phyloP scores from a whole-genome alignment of 2,113 vertebrate genomes.

The Otus sunia region DNA sequence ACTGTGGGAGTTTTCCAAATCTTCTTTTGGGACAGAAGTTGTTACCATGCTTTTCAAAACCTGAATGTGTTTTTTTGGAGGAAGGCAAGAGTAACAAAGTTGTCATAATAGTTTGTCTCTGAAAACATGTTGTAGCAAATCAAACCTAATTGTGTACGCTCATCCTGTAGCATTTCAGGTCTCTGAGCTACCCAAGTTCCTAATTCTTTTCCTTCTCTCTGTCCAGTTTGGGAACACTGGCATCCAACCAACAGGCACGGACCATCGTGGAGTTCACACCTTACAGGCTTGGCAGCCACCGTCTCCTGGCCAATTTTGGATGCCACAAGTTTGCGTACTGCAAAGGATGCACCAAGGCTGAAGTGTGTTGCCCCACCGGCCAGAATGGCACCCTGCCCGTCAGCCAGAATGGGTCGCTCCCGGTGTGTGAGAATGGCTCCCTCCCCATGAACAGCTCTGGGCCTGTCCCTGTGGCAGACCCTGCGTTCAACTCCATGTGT shows the following conservation, averaged over 20 bases:
- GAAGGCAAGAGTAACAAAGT: not conserved
- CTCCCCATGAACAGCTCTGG: not conserved
- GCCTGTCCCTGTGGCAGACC: not conserved
- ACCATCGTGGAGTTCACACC: slow-evolving; percentile 25
- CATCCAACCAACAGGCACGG: slow-evolving; percentile 40
- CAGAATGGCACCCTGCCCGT: not conserved
- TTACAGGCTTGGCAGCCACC: slow-evolving; percentile 38
- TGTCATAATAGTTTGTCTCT: not conserved
- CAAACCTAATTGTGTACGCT: rapidly evolving
- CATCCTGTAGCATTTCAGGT: not conserved
- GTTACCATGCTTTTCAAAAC: not conserved
- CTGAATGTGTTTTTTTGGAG: not conserved
- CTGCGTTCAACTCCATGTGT: slow-evolving; percentile 41
- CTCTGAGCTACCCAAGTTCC: not conserved
- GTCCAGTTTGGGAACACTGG: slow-evolving; percentile 11
- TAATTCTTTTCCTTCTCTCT: not conserved
- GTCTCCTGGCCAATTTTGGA: slow-evolving; percentile 37
- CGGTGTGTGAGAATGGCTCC: not conserved
- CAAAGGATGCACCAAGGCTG: slow-evolving; percentile 7
- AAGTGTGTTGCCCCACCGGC: not conserved
- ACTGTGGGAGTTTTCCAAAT: not conserved
- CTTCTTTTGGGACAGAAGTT: not conserved
- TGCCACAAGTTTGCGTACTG: slow-evolving; percentile 63
- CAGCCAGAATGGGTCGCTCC: not conserved
- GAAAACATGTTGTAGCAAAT: not conserved